Evolutionary conservation across 2,888 invertebrate genomes (phyloP), one percentile per base, ranked within the genome.

Genomic region (Ecliptopera silaceata): DNA sequence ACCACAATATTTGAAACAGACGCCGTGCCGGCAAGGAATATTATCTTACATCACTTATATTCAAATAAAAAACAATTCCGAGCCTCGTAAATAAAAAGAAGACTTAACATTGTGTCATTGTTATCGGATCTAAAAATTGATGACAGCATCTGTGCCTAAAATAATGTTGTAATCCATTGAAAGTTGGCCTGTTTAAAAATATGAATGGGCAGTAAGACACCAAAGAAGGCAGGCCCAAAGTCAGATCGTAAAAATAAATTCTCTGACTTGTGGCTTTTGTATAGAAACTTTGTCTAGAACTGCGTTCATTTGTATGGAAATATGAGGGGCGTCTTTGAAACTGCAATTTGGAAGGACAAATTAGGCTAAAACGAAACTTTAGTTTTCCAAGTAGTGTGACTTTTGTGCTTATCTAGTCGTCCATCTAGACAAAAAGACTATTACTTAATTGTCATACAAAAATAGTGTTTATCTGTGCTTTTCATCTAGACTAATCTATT

Each of bases 171-270:
- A 4, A 8, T 6, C 26, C 8, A 22, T 22, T 3, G 22, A 22
- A 26, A 26, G 26, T 26, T 26, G 26, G 26, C 6, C 26, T 4
- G 10, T 26, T 26, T 6, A 26, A 26, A 26, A 26, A 17, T 32
- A 44, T 44, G 32, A 18, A 44, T 32, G 32, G 10, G 45, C 60
- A 60, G 46, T 54, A 59, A 56, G 57, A 26, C 26, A 26, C 26
- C 61, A 57, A n/a, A n/a, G n/a, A n/a, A n/a, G n/a, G 50, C 42
- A 34, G 48, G 13, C 49, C 36, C 48, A 52, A 66, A 68, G 59
- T 68, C 63, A n/a, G 54, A 61, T 68, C 71, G 60, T 71, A 72
- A 74, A 71, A 68, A 66, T 68, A 65, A 71, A 65, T 64, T 52
- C 20, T 61, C 32, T 36, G 44, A 53, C 48, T 45, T 65, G 61